These are phyloP conservation scores for Cairina moschata DNA, from an alignment of 2,113 vertebrate genomes.

Conservation along the genomic window DNA sequence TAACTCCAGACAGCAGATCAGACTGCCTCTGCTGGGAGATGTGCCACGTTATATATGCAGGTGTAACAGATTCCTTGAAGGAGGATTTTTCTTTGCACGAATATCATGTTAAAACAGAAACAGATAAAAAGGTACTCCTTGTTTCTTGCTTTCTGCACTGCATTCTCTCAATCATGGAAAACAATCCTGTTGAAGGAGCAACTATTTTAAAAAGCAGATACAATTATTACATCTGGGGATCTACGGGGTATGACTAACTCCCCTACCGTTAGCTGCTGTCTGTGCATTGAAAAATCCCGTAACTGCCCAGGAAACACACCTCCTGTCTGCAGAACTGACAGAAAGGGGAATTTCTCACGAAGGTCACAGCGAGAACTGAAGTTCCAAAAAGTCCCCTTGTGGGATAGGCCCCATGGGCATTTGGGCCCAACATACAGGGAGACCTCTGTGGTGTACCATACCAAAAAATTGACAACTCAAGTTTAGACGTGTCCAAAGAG, in stretches of 20 bases:
- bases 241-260: neutral
- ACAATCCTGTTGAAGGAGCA: neutral
- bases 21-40: neutral
- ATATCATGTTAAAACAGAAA: neutral
- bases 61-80: neutral
- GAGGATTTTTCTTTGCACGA: constrained; percentile 6
- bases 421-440: neutral
- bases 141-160: neutral
- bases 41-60: neutral
- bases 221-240: neutral
- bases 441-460: neutral
- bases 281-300: neutral
- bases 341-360: neutral
- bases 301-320: neutral
- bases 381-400: neutral
- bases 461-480: neutral
- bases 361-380: neutral
- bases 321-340: neutral
- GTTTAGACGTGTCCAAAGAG: neutral
- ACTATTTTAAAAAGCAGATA: neutral
- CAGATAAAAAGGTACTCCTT: neutral
- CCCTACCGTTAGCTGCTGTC: neutral
- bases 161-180: neutral
- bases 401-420: fast-evolving
- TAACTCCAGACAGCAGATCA: neutral